Evolutionary conservation across 2,797 vertebrate species (phyloP).

Genomic region (Sebastes oblongus): DNA sequence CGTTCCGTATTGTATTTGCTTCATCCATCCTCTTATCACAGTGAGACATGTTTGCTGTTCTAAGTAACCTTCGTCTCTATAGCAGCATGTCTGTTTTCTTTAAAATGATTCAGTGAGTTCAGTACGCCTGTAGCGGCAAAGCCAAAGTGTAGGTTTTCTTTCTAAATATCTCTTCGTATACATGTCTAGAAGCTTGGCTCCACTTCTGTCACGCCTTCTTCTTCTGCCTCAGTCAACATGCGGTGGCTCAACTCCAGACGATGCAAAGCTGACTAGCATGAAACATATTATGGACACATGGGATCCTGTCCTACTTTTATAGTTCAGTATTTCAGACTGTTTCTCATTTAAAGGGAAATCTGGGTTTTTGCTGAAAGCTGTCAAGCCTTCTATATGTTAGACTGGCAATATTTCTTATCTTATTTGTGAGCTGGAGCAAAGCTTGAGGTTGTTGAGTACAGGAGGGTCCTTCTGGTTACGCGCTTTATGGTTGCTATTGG

Average conservation of each 20-base stretch:
- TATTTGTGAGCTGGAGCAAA: not conserved
- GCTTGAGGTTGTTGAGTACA: not conserved
- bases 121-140: not conserved
- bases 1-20: not conserved
- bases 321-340: not conserved
- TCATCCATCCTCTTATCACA: not conserved
- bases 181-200: not conserved
- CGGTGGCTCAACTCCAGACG: not conserved
- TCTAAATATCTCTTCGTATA: not conserved
- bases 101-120: not conserved
- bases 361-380: not conserved
- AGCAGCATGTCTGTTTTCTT: not conserved
- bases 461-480: not conserved
- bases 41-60: not conserved
- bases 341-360: not conserved
- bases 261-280: slow-evolving; percentile 1
- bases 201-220: not conserved
- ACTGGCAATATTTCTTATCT: not conserved
- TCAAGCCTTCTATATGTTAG: not conserved
- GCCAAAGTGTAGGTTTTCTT: not conserved
- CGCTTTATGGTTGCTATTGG: slow-evolving; percentile 81
- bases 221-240: not conserved
- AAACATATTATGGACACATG: not conserved
- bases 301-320: not conserved
- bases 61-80: not conserved